These are phyloP conservation scores for Caenorhabditis panamensis DNA, from an alignment of 2,888 invertebrate genomes.

Conservation along the genomic window DNA sequence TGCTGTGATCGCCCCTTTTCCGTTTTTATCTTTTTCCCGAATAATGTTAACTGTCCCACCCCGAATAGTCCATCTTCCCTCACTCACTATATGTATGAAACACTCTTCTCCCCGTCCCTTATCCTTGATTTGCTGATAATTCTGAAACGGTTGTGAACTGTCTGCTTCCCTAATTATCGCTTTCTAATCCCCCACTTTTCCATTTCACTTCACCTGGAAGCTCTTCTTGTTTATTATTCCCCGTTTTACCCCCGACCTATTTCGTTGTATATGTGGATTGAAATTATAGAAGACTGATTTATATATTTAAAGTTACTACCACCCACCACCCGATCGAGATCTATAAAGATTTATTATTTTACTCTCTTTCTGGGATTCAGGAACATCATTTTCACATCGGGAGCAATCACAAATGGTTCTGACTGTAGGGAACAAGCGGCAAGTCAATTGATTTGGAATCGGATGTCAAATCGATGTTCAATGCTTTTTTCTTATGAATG, in stretches of 20 bases:
- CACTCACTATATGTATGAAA: constrained; percentile 9
- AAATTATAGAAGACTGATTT: constrained; percentile 1
- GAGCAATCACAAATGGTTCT: no score
- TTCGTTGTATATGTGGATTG: constrained; percentile 32
- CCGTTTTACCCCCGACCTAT: constrained; percentile 2
- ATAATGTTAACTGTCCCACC: not conserved
- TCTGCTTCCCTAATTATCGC: constrained; percentile 26
- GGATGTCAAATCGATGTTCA: no score
- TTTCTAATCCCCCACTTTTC: not conserved
- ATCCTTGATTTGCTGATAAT: constrained; percentile 35
- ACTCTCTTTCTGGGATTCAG: no score
- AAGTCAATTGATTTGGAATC: no score
- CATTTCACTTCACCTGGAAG: not conserved
- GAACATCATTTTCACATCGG: no score
- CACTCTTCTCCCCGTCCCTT: not conserved
- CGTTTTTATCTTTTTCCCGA: not conserved
- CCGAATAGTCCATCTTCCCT: not conserved
- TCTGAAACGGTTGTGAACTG: constrained; percentile 58
- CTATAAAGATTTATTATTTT: constrained; percentile 33
- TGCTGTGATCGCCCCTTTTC: constrained; percentile 26
- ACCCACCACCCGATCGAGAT: constrained; percentile 17
- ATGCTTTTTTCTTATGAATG: no score
- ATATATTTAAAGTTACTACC: no score
- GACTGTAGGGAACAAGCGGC: no score
- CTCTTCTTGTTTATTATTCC: constrained; percentile 1